phyloP scores from a whole-genome alignment of 2,888 invertebrate genomes.

The Carcina quercana region DNA sequence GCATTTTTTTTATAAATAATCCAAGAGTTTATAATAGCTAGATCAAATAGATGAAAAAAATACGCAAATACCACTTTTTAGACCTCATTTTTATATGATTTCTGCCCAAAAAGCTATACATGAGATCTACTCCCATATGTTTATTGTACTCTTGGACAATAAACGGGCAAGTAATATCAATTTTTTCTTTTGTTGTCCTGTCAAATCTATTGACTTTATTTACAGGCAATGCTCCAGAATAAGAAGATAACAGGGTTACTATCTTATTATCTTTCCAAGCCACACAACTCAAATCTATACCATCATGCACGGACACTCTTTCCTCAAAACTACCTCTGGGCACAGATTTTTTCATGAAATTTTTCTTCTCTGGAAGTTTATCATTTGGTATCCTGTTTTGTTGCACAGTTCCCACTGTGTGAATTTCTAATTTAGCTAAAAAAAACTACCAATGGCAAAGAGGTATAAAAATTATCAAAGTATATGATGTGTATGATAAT shows the following conservation, averaged over 20 bases:
- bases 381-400: conserved; percentile 30
- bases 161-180: conserved; percentile 32
- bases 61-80: conserved; percentile 36
- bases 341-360: conserved; percentile 19
- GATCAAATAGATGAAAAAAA: conserved; percentile 33
- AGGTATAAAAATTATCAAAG: conserved; percentile 30
- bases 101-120: conserved; percentile 33
- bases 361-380: conserved; percentile 29
- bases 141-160: conserved; percentile 34
- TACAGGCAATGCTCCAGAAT: conserved; percentile 30
- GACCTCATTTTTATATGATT: conserved; percentile 27
- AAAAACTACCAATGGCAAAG: conserved; percentile 23
- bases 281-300: conserved; percentile 28
- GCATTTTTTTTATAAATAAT: conserved; percentile 25
- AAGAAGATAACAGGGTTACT: conserved; percentile 29
- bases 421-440: conserved; percentile 27
- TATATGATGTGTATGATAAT: conserved; percentile 27
- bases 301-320: conserved; percentile 28
- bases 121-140: conserved; percentile 37
- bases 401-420: conserved; percentile 28
- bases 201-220: conserved; percentile 29
- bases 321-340: conserved; percentile 34
- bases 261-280: conserved; percentile 36
- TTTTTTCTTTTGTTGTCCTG: conserved; percentile 26
- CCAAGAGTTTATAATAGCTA: conserved; percentile 30